Percentiles rank a stretch among this genome's conserved stretches.
Evolutionary conservation across 2,113 vertebrate genomes (phyloP).

Genomic region (Megalops atlanticus): DNA sequence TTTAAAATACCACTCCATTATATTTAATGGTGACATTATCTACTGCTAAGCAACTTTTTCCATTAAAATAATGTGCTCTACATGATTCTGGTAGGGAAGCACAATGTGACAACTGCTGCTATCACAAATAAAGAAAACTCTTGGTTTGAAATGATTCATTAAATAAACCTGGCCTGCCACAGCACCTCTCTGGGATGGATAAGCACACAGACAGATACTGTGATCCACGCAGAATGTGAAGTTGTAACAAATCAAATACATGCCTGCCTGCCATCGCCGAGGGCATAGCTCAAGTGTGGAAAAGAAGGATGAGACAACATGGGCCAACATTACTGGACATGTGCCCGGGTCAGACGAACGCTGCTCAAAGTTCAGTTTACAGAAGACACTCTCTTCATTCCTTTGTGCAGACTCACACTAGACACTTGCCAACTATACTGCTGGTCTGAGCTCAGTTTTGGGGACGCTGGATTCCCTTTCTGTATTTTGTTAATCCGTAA

Average conservation of each 20-base stretch:
- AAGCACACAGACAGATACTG: background rate
- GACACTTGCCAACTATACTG: background rate
- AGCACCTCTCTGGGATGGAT: background rate
- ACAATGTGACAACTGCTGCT: no score
- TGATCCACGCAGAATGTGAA: constrained; percentile 32
- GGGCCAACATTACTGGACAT: background rate
- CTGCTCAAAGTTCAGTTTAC: constrained; percentile 3
- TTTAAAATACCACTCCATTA: no score
- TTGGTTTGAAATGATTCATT: background rate
- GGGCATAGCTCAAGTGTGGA: constrained; percentile 19
- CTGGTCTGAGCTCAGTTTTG: constrained; percentile 21
- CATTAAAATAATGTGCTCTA: no score
- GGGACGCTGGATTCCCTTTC: constrained; percentile 15
- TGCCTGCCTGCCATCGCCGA: constrained; percentile 42
- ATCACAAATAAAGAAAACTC: no score
- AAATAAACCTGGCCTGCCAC: background rate
- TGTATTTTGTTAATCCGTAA: constrained; percentile 43
- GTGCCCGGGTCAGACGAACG: background rate
- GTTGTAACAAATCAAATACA: constrained; percentile 68
- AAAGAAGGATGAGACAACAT: constrained; percentile 35
- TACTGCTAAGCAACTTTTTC: no score
- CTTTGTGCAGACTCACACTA: background rate
- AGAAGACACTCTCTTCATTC: constrained; percentile 14
- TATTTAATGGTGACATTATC: no score
- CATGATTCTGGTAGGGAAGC: no score